Evolutionary conservation across 1,140 invertebrate species (phyloP), one percentile per base, ranked within the genome.

Genomic region (Pectinophora gossypiella): DNA sequence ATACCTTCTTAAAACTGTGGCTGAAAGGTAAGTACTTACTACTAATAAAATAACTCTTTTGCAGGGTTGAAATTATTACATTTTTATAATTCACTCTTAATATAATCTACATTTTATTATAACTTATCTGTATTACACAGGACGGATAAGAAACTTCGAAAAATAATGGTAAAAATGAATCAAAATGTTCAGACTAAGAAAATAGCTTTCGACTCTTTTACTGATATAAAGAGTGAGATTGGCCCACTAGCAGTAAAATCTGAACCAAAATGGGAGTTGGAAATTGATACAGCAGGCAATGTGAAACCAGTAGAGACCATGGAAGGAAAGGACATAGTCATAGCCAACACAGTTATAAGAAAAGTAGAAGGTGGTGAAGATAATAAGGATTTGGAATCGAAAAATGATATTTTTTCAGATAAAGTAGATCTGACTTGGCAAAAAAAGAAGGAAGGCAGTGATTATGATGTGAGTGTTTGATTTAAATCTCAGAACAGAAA

Each of bases 211-310:
- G 77, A 85, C 59, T 77, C 80, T 15, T 76, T 86, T 35, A 85
- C 76, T 54, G 83, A 86, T 23, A 84, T 86, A 10, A 86, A 86
- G 67, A 79, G 77, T 71, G 81, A 86, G 53, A 86, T 86, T 54
- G 78, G 71, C 20, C 79, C 83, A 23, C 35, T 86, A n/a, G 57
- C 59, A 20, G 55, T 86, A 6, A 86, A 86, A 64, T 15, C 56
- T 12, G 83, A 86, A 51, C 83, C 83, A 56, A 76, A 76, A 64
- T 85, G 81, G 81, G 83, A 86, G 54, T 66, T 83, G 64, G 83
- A 86, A 68, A 74, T 86, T 48, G 80, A 86, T 57, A 20, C 81
- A 9, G 47, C 64, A 3, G 56, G 66, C 18, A 60, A 47, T 35
- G 20, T 43, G 35, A 70, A 68, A 23, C 48, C 63, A 6, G 50